Evolutionary conservation across 2,888 invertebrate species (phyloP).

Genomic region (Hoplodrina blanda): DNA sequence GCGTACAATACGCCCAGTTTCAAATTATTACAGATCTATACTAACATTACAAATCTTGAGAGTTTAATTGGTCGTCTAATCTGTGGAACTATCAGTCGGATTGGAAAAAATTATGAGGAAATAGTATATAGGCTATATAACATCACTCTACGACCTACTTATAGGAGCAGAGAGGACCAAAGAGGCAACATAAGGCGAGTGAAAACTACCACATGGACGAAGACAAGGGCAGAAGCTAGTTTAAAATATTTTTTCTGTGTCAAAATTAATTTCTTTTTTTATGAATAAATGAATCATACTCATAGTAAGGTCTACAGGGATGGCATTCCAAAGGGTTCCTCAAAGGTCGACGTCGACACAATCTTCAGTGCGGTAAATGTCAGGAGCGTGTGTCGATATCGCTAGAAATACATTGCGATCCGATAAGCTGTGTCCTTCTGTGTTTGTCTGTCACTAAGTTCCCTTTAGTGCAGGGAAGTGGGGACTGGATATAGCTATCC

Average conservation of each 20-base stretch:
- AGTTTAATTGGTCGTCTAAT: too few relatives aligned
- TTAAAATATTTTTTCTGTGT: too few relatives aligned
- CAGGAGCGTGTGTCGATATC: constrained; percentile 60
- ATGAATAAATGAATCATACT: constrained; percentile 14
- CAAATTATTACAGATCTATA: neutral
- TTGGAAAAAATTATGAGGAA: too few relatives aligned
- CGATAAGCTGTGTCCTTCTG: constrained; percentile 47
- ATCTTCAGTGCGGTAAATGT: constrained; percentile 62
- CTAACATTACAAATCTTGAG: too few relatives aligned
- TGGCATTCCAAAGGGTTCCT: constrained; percentile 57
- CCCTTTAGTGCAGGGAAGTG: neutral
- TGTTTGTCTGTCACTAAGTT: constrained; percentile 24
- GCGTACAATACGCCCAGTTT: neutral
- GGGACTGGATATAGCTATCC: neutral
- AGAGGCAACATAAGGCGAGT: too few relatives aligned
- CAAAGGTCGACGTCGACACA: constrained; percentile 62
- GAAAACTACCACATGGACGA: too few relatives aligned
- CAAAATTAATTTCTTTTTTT: neutral
- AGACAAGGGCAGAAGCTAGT: too few relatives aligned
- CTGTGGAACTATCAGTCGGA: too few relatives aligned
- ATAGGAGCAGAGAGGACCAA: too few relatives aligned
- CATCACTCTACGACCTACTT: too few relatives aligned
- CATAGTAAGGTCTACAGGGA: constrained; percentile 32
- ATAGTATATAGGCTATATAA: too few relatives aligned
- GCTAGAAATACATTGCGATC: constrained; percentile 54